A percentile compares a stretch with the other conserved stretches of the same genome.
These are phyloP conservation scores for Pionites leucogaster DNA, from an alignment of 2,113 vertebrate genomes.

Conservation along the genomic window DNA sequence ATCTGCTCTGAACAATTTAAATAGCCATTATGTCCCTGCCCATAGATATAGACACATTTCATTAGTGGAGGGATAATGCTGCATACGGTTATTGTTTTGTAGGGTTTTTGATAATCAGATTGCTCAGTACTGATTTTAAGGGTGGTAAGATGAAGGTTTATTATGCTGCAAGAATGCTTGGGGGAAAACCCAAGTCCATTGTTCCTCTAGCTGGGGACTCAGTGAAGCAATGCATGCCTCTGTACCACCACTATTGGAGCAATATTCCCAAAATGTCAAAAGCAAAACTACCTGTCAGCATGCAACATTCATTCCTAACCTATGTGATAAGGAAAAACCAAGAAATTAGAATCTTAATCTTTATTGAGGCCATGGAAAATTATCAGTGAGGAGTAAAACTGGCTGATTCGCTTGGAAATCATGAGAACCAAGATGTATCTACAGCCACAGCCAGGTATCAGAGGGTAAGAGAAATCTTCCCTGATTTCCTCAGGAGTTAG, in stretches of 20 bases:
- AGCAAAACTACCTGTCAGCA: background rate
- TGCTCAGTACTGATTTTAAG: background rate
- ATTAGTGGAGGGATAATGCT: background rate
- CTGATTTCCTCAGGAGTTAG: background rate
- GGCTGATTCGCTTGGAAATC: background rate
- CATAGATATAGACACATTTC: background rate
- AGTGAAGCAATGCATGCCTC: background rate
- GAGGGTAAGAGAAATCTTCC: background rate
- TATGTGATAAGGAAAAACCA: background rate
- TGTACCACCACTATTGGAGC: background rate
- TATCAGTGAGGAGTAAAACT: background rate
- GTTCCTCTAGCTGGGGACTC: background rate
- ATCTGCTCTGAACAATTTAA: conserved; percentile 7
- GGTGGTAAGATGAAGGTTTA: background rate
- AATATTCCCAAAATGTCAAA: background rate
- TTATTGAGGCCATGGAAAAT: background rate
- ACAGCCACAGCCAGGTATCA: background rate
- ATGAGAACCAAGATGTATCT: background rate
- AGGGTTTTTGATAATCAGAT: background rate
- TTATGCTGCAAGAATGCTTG: background rate
- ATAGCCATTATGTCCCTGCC: background rate
- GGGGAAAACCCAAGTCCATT: background rate
- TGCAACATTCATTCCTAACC: background rate
- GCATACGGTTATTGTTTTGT: background rate
- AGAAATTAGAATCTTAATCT: background rate